These are phyloP conservation scores for Syncerus caffer DNA, from an alignment of 2,797 vertebrate species.

Conservation along the genomic window DNA sequence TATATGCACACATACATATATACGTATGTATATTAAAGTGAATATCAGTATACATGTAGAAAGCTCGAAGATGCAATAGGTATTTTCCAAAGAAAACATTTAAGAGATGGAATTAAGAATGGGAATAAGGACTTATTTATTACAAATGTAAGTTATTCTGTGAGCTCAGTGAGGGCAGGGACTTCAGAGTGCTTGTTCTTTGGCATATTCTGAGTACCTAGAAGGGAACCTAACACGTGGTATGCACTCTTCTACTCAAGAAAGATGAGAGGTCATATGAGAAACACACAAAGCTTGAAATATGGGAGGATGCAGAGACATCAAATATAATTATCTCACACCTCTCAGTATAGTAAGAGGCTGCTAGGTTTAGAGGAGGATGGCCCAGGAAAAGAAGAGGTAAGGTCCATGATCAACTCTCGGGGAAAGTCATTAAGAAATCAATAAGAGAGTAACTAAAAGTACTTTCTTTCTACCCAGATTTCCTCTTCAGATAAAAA, in stretches of 20 bases:
- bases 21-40: neutral
- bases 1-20: neutral
- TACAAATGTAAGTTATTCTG: neutral
- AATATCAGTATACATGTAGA: neutral
- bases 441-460: neutral
- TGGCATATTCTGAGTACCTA: neutral
- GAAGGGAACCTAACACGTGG: neutral
- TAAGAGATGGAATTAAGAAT: neutral
- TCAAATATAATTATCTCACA: neutral
- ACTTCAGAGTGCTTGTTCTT: neutral
- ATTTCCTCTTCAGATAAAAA: neutral
- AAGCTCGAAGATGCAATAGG: neutral
- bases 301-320: neutral
- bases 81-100: neutral
- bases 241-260: neutral
- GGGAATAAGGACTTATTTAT: neutral
- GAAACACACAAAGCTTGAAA: neutral
- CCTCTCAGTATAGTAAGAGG: neutral
- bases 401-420: neutral
- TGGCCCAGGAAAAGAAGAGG: neutral
- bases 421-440: neutral
- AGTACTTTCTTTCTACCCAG: neutral
- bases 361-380: no score
- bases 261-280: neutral
- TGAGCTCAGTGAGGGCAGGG: neutral